Conservation (phyloP, 1,140 invertebrate species). For the Orussus abietinus region DNA sequence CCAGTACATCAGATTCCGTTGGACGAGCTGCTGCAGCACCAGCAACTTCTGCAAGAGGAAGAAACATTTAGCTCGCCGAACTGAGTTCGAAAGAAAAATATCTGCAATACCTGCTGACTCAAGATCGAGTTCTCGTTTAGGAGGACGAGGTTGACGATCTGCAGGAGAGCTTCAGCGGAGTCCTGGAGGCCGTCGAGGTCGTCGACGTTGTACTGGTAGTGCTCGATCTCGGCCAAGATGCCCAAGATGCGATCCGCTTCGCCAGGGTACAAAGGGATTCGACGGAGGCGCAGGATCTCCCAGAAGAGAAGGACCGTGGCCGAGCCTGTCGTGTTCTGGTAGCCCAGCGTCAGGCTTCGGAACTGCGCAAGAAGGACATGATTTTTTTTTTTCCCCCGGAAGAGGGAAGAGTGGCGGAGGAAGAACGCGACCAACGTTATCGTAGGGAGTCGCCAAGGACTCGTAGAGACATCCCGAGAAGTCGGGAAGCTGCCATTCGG, state of each 20-base stretch:
- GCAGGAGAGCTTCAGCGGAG: slow-evolving; percentile 47
- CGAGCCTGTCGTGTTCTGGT: slow-evolving; percentile 58
- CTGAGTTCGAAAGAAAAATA: slow-evolving; percentile 4
- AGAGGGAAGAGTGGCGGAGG: background rate
- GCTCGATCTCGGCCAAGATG: slow-evolving; percentile 51
- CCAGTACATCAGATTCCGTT: slow-evolving; percentile 37
- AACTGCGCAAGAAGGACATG: slow-evolving; percentile 51
- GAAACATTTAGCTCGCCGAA: slow-evolving; percentile 3
- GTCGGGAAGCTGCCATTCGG: slow-evolving; percentile 70
- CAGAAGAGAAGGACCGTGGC: slow-evolving; percentile 54
- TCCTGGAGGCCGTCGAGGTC: slow-evolving; percentile 36
- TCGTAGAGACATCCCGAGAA: slow-evolving; percentile 69
- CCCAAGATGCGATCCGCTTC: slow-evolving; percentile 56
- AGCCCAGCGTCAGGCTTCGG: slow-evolving; percentile 61
- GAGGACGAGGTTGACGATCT: slow-evolving; percentile 53
- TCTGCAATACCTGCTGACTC: slow-evolving; percentile 48
- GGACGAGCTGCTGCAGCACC: slow-evolving; percentile 37
- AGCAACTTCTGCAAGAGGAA: slow-evolving; percentile 40
- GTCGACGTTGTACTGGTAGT: slow-evolving; percentile 48
- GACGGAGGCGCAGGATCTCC: slow-evolving; percentile 47
- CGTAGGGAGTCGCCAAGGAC: slow-evolving; percentile 60
- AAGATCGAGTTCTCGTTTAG: slow-evolving; percentile 50
- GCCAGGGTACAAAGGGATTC: slow-evolving; percentile 54
- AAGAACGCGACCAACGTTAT: slow-evolving; percentile 54
- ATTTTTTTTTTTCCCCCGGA: slow-evolving; percentile 10